Evolutionary conservation across 2,797 vertebrate species (phyloP).

Genomic region (Oreonectes daqikongensis): DNA sequence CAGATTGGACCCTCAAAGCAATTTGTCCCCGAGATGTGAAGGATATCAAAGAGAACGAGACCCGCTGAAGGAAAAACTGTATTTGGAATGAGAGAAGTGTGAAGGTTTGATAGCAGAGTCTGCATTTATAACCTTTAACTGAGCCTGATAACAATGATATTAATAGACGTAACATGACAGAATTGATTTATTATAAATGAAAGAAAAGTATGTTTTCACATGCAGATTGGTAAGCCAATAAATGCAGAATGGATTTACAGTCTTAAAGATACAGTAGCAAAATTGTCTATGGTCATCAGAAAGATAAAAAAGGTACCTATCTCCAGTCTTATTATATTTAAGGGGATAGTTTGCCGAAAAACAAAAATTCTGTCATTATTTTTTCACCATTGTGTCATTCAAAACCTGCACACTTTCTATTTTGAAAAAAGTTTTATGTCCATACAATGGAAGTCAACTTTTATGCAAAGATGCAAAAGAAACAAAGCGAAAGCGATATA

Average conservation of each 20-base stretch:
- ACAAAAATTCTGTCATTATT: too few relatives aligned
- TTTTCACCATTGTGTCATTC: too few relatives aligned
- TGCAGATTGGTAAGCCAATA: neutral
- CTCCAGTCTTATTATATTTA: neutral
- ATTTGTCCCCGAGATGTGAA: slow-evolving; percentile 24
- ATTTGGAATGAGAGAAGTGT: slow-evolving; percentile 1
- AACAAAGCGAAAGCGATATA: neutral
- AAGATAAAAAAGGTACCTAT: neutral
- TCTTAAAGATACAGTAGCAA: neutral
- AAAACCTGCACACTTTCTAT: too few relatives aligned
- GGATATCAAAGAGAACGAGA: slow-evolving; percentile 35
- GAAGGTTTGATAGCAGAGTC: slow-evolving; percentile 14
- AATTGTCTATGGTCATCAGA: neutral
- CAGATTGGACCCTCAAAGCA: slow-evolving; percentile 46
- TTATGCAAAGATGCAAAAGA: neutral
- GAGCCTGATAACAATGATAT: neutral
- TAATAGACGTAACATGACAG: neutral
- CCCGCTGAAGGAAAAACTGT: neutral
- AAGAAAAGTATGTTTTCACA: neutral
- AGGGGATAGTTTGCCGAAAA: neutral
- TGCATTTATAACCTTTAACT: neutral
- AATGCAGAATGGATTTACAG: neutral
- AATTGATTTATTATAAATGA: neutral
- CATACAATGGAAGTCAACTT: too few relatives aligned
- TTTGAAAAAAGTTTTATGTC: too few relatives aligned